phyloP scores from a whole-genome alignment of 2,888 invertebrate species.

The Orthonychiurus folsomi region DNA sequence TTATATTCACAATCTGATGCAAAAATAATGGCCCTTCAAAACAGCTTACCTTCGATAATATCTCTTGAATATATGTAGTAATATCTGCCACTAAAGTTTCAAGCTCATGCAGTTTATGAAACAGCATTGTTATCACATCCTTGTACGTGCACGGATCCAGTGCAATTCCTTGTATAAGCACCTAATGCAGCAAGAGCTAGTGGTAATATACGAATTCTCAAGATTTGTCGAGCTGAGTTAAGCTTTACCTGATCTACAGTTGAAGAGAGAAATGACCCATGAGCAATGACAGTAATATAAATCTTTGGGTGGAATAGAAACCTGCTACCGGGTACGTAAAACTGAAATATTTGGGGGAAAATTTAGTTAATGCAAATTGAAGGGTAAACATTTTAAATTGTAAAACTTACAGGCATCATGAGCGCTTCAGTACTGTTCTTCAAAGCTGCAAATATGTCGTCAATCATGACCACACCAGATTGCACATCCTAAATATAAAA shows the following conservation, averaged over 20 bases:
- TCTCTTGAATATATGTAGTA: conserved; percentile 11
- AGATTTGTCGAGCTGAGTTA: no score
- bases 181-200: no score
- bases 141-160: conserved; percentile 22
- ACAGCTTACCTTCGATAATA: conserved; percentile 5
- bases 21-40: no score
- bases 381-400: neutral
- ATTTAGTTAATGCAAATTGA: conserved; percentile 6
- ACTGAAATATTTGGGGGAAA: conserved; percentile 48
- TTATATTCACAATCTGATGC: no score
- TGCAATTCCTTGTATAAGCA: conserved; percentile 33
- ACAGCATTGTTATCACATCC: conserved; percentile 24
- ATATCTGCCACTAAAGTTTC: conserved; percentile 34
- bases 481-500: conserved; percentile 49
- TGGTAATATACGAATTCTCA: no score
- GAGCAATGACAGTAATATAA: conserved; percentile 64
- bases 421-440: conserved; percentile 52
- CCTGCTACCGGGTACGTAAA: conserved; percentile 58
- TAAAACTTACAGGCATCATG: conserved; percentile 49
- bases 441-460: conserved; percentile 53
- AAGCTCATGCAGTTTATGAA: conserved; percentile 29
- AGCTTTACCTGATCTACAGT: conserved; percentile 61
- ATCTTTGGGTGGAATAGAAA: conserved; percentile 57
- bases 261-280: conserved; percentile 63
- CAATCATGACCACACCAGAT: conserved; percentile 54